Evolutionary conservation across 2,888 invertebrate species (phyloP).

Genomic region (Holacanthella duospinosa): DNA sequence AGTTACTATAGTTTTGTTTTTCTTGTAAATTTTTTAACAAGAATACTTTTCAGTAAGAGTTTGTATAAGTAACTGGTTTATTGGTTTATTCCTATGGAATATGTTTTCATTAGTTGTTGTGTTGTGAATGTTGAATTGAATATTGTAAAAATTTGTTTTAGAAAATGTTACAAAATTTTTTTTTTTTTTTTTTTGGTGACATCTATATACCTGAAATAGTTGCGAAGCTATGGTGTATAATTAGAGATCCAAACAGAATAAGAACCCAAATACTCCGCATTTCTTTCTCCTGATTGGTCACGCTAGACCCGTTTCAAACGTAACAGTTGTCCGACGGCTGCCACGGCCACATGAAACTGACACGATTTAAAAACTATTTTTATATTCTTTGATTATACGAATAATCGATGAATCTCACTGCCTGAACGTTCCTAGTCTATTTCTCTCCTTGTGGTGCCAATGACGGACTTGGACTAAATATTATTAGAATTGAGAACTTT

Average conservation of each 20-base stretch:
- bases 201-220: constrained; percentile 33
- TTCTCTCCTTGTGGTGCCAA: neutral
- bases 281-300: neutral
- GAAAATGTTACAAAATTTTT: no score
- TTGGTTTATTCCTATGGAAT: neutral
- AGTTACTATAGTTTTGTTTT: no score
- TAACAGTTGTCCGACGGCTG: neutral
- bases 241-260: constrained; percentile 33
- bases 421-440: no score
- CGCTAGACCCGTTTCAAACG: neutral
- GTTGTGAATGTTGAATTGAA: no score
- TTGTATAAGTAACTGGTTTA: no score
- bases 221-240: constrained; percentile 36
- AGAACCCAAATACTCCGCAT: constrained; percentile 37
- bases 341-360: neutral
- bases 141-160: no score
- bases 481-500: neutral
- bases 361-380: no score
- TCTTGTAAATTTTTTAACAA: no score
- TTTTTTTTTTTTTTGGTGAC: no score
- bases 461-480: neutral
- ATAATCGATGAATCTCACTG: no score
- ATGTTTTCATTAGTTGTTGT: neutral
- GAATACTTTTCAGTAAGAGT: no score
- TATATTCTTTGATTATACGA: no score